Evolutionary conservation across 2,888 invertebrate genomes (phyloP).

Genomic region (Stenchaetothrips biformis): DNA sequence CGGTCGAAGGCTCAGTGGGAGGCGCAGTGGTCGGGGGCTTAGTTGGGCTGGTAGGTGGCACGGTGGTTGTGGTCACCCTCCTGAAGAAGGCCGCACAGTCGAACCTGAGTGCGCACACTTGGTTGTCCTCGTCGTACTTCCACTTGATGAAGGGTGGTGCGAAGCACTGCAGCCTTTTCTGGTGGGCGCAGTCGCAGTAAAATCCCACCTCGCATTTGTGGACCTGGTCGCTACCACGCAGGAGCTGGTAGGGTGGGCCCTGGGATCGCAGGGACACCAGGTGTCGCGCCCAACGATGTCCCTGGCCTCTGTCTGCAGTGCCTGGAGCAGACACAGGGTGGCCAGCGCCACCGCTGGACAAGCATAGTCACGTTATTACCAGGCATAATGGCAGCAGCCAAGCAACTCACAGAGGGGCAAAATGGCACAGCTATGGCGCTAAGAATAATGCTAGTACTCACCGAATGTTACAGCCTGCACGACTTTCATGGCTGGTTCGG

Average conservation of each 20-base stretch:
- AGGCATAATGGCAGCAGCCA: too few species aligned
- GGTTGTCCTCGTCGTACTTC: too few species aligned
- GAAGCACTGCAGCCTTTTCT: not conserved
- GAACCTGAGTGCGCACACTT: too few species aligned
- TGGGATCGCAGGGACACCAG: not conserved
- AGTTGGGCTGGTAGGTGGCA: not conserved
- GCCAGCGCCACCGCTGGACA: not conserved
- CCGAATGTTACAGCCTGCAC: too few species aligned
- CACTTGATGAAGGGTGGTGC: too few species aligned
- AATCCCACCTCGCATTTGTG: not conserved
- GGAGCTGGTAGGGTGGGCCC: not conserved
- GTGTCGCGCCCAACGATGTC: not conserved
- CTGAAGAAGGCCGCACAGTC: too few species aligned
- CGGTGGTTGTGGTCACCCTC: too few species aligned
- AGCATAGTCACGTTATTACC: too few species aligned
- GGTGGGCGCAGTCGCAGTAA: not conserved
- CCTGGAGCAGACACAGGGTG: not conserved
- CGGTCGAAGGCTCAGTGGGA: not conserved
- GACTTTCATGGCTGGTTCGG: too few species aligned
- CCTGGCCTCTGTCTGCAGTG: not conserved
- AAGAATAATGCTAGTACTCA: too few species aligned
- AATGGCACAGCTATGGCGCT: too few species aligned
- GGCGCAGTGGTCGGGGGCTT: not conserved
- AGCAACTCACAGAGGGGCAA: too few species aligned
- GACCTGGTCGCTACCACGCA: not conserved